Base-by-base conservation (phyloP, 2,113 vertebrate species). In the Ptilorrhoa leucosticta region DNA sequence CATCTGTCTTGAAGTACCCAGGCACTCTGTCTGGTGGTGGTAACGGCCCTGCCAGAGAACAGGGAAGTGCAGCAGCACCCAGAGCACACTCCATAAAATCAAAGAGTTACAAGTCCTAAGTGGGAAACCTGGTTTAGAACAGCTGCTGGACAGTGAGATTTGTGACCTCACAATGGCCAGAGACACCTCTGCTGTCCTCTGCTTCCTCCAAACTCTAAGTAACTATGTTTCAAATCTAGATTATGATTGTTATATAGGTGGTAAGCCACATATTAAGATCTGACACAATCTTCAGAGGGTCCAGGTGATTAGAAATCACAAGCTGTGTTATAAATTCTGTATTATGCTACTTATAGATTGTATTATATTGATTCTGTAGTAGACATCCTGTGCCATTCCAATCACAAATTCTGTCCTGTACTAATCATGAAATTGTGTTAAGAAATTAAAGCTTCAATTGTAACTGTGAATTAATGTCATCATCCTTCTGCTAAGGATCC, bases 1-100 rank as follows among this genome's bases (percentile, higher is more conserved):
- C 8, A 44, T 2, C 0, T 2, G 18, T 37, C 45, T 16, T 83
- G 57, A 63, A 35, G 22, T 6, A 58, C 33, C 12, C 28, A 54
- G n/a, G 31, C 31, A 42, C 12, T 21, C 7, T 0, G 2, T 4
- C 8, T 66, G 9, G 2, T 22, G 9, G 1, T 51, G 1, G 2
- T 24, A 45, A n/a, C 22, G 53, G 23, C 8, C 11, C 8, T 8
- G 0, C 17, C 15, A 39, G 11, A 77, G 50, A 33, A 8, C 16
- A 40, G 24, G 3, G 11, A 47, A 81, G 3, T 4, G 1, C 19
- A 57, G 61, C 30, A 39, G 27, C 30, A 73, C 9, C 8, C 40
- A 78, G 24, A 60, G 16, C 6, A 45, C 18, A 31, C 10, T 22
- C 12, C 2, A 0, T 48, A 27, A 84, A 64, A 69, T 42, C 37